Base-by-base conservation (phyloP, 2,797 vertebrate genomes). In the Diplodus sargus region DNA sequence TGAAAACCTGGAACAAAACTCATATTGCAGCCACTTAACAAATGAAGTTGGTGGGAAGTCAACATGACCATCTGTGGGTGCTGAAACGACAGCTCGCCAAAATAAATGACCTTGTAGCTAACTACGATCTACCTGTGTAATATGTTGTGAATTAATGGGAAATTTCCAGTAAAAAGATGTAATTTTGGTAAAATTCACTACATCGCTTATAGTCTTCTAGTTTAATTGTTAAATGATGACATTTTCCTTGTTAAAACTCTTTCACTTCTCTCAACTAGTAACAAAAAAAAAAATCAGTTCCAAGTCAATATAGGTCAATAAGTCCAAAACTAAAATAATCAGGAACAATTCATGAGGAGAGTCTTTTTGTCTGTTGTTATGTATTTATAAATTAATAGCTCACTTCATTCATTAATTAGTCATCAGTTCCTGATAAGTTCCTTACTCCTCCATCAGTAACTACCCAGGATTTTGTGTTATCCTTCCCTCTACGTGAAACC, bases 401-500 rank as follows among this genome's bases (percentile, higher is more conserved):
- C 23, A 75, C 23, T 17, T 74, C 1, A 45, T 30, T 54, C 15
- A 61, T n/a, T 42, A n/a, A 73, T 72, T 63, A 18, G 7, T 47
- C n/a, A 30, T 48, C n/a, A 34, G 15, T 25, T 54, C 17, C 34
- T 53, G 22, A 23, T 56, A 30, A 14, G 0, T 20, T 45, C 1
- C 8, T 47, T 5, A 22, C 14, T 12, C 23, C 47, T 57, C 49
- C 2, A 22, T 51, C 2, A 13, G 6, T 17, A 45, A 22, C 34
- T 45, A 18, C 13, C 3, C 23, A 60, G 45, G 14, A 42, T 39
- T 74, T 20, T 53, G 34, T 48, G 43, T 22, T n/a, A 47, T 56
- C 47, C 51, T 22, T 12, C 17, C 49, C n/a, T 70, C 42, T 52
- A 8, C 5, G 63, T 76, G 74, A 75, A 79, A 82, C 39, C 76